Conservation (phyloP, 2,888 invertebrate species). For the Coremacera marginata region DNA sequence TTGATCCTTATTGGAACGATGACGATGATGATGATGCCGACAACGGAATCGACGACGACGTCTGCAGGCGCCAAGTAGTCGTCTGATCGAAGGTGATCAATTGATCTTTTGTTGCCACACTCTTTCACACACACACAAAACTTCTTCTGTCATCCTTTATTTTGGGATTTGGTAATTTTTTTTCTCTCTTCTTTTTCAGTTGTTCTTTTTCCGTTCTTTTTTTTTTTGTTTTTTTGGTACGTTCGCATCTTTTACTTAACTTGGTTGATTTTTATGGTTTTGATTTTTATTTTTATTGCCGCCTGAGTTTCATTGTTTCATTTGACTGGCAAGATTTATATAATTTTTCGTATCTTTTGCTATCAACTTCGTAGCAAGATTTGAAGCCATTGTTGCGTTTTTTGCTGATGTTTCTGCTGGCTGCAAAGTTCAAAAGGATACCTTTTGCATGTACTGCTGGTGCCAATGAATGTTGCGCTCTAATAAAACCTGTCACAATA, state of each 20-base stretch:
- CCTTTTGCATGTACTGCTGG: slow-evolving; percentile 6
- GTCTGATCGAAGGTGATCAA: slow-evolving; percentile 44
- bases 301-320: slow-evolving; percentile 35
- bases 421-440: slow-evolving; percentile 5
- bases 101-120: slow-evolving; percentile 39
- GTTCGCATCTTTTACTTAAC: slow-evolving; percentile 3
- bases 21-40: neutral
- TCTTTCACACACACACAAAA: slow-evolving; percentile 11
- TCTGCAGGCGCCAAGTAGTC: slow-evolving; percentile 41
- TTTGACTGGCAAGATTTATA: slow-evolving; percentile 27
- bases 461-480: slow-evolving; percentile 19
- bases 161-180: neutral
- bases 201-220: neutral
- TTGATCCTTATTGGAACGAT: neutral
- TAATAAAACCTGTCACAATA: slow-evolving; percentile 32
- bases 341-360: slow-evolving; percentile 29
- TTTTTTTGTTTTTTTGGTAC: neutral
- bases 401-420: neutral
- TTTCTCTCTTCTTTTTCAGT: neutral
- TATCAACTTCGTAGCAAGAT: slow-evolving; percentile 4
- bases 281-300: slow-evolving; percentile 18
- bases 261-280: neutral
- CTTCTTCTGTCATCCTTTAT: neutral
- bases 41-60: neutral
- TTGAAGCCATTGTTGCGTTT: neutral